Percentiles rank a stretch among this genome's conserved stretches.
These are phyloP conservation scores for Pluvianellus socialis DNA, from an alignment of 2,113 vertebrate genomes.

Conservation along the genomic window DNA sequence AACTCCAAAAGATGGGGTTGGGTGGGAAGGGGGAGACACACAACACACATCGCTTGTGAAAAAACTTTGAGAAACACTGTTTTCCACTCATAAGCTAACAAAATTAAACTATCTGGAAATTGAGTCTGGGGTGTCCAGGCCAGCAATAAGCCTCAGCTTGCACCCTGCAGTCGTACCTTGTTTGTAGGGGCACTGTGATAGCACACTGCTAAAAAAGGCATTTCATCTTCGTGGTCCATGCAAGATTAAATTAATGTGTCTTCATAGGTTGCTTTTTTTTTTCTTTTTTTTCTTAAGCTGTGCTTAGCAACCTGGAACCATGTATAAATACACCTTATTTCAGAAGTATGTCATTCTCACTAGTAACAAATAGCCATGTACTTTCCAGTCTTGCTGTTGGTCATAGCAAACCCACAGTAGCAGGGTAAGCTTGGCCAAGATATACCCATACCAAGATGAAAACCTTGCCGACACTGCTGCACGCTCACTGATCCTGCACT, in stretches of 20 bases:
- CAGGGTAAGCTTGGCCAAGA: background rate
- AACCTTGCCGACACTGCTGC: background rate
- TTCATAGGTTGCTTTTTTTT: background rate
- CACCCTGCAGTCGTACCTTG: rapidly evolving
- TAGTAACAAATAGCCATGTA: background rate
- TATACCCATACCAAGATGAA: background rate
- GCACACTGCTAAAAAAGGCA: background rate
- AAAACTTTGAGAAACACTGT: background rate
- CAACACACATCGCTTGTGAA: background rate
- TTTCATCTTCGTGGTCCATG: background rate
- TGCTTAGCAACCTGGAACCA: background rate
- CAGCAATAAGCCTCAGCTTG: background rate
- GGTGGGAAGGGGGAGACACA: background rate
- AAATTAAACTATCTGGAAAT: background rate
- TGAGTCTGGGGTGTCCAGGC: background rate
- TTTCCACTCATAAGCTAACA: background rate
- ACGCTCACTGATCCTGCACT: background rate
- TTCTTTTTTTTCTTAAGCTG: background rate
- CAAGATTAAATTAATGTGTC: background rate
- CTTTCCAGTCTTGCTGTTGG: background rate
- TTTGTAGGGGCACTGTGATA: background rate
- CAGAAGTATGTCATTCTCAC: background rate
- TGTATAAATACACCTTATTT: background rate
- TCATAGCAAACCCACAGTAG: background rate
- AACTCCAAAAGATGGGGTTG: background rate